These are phyloP conservation scores for Holothuria leucospilota DNA, from an alignment of 53 echinoderm and acorn worm species.

Conservation along the genomic window DNA sequence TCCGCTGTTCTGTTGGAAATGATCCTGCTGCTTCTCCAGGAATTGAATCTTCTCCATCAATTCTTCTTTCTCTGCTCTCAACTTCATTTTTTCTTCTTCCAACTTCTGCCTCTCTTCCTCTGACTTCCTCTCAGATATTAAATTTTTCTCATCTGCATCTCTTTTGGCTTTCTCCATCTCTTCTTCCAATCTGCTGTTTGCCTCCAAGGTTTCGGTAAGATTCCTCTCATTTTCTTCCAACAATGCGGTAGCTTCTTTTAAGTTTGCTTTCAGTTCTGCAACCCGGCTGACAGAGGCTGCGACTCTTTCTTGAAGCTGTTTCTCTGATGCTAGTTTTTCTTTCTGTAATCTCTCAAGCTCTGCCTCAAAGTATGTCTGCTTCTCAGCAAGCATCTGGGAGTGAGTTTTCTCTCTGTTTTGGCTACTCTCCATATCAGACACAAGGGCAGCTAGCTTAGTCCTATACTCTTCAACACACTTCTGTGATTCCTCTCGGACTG, in stretches of 20 bases:
- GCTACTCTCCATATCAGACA: conserved; percentile 7
- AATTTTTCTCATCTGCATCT: neutral
- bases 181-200: conserved; percentile 20
- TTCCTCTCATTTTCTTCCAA: neutral
- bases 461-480: neutral
- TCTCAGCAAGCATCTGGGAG: neutral
- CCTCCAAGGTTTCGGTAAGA: neutral
- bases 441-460: neutral
- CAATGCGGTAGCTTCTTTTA: conserved; percentile 19
- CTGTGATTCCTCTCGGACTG: neutral
- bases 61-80: neutral
- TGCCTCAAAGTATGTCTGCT: neutral
- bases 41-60: neutral
- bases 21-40: conserved; percentile 23
- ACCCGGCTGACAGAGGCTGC: neutral
- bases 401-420: neutral
- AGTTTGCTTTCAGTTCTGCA: conserved; percentile 6
- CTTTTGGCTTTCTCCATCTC: neutral
- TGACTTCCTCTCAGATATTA: neutral
- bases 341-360: neutral
- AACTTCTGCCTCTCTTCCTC: neutral
- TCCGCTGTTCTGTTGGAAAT: conserved; percentile 5
- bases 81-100: conserved; percentile 17
- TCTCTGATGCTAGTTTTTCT: conserved; percentile 4
- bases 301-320: conserved; percentile 3